phyloP scores from a whole-genome alignment of 1,140 invertebrate genomes.

The Heliconius congener region DNA sequence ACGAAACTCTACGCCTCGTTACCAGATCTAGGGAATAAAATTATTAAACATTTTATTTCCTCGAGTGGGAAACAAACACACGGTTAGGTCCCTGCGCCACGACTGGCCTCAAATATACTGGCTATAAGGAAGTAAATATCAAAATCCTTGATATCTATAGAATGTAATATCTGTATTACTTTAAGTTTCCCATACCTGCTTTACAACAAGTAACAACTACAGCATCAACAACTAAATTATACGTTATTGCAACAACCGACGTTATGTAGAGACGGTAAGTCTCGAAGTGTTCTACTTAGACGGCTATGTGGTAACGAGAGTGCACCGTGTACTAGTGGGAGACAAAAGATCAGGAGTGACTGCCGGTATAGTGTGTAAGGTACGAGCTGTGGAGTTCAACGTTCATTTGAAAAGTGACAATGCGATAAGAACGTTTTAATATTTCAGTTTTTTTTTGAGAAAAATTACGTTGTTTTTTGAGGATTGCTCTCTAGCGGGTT shows the following conservation, averaged over 20 bases:
- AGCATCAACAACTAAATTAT: neutral
- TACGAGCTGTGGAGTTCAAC: neutral
- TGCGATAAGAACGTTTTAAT: neutral
- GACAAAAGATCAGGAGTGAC: slow-evolving; percentile 28
- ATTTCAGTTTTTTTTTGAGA: neutral
- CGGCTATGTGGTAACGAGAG: slow-evolving; percentile 15
- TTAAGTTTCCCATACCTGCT: neutral
- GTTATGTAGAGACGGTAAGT: neutral
- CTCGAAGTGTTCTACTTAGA: neutral
- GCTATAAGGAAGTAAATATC: too few relatives aligned
- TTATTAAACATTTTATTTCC: too few relatives aligned
- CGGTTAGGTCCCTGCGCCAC: too few relatives aligned
- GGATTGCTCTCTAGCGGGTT: too few relatives aligned
- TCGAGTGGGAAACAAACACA: too few relatives aligned
- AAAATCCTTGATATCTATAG: neutral
- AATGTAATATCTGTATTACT: neutral
- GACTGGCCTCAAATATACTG: too few relatives aligned
- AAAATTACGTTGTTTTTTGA: neutral
- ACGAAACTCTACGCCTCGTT: too few relatives aligned
- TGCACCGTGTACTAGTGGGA: neutral
- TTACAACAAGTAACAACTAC: neutral
- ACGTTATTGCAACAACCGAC: neutral
- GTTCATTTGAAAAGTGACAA: slow-evolving; percentile 3
- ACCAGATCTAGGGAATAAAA: too few relatives aligned
- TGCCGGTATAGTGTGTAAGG: neutral